phyloP scores from a whole-genome alignment of 2,888 invertebrate species.

The Ceramica pisi region DNA sequence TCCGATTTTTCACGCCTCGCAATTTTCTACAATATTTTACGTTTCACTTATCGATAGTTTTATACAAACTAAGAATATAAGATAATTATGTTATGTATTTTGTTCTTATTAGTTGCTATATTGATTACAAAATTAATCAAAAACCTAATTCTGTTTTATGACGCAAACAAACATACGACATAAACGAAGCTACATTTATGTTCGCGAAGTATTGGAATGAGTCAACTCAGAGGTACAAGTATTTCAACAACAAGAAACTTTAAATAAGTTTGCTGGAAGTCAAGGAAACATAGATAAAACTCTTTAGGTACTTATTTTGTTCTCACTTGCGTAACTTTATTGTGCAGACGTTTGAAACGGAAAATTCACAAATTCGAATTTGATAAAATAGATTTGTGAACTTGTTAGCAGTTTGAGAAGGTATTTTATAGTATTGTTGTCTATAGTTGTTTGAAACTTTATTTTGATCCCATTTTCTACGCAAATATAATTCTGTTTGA shows the following conservation, averaged over 20 bases:
- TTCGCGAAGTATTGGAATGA: constrained; percentile 57
- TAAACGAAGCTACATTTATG: constrained; percentile 41
- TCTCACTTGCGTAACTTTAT: constrained; percentile 59
- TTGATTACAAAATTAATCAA: neutral
- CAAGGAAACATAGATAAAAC: constrained; percentile 66
- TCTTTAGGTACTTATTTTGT: constrained; percentile 64
- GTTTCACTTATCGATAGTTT: constrained; percentile 25
- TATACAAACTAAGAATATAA: neutral
- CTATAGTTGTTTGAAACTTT: constrained; percentile 10
- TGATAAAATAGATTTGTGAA: constrained; percentile 54
- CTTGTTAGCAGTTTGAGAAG: constrained; percentile 33
- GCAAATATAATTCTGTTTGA: neutral
- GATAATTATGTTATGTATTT: neutral
- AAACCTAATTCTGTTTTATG: constrained; percentile 11
- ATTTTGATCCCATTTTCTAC: neutral
- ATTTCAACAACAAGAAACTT: constrained; percentile 64
- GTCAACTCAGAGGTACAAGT: constrained; percentile 61
- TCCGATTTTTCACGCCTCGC: constrained; percentile 53
- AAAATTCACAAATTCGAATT: constrained; percentile 62
- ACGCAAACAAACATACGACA: constrained; percentile 35
- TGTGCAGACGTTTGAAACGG: constrained; percentile 59
- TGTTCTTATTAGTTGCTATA: neutral
- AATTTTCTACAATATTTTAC: constrained; percentile 34
- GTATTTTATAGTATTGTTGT: constrained; percentile 37
- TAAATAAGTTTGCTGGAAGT: constrained; percentile 61